Percentiles rank a stretch among this genome's conserved stretches.
Evolutionary conservation across 2,113 vertebrate genomes (phyloP).

Genomic region (Pelodiscus sinensis): DNA sequence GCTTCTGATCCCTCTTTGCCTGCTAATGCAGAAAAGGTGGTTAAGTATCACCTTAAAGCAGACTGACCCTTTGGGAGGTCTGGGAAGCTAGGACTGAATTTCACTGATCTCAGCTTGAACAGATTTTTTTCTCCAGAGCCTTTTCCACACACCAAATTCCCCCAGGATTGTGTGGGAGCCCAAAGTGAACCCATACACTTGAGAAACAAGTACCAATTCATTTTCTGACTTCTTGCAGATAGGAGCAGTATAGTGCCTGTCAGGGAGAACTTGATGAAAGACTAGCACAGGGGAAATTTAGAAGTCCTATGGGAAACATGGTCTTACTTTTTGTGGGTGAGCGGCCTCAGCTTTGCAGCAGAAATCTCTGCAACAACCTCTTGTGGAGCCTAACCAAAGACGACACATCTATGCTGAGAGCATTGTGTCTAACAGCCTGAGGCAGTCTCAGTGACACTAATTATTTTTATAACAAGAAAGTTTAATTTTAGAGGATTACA

Average conservation of each 20-base stretch:
- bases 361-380: not conserved
- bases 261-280: not conserved
- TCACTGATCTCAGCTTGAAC: too few relatives aligned
- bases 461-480: not conserved
- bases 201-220: not conserved
- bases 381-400: not conserved
- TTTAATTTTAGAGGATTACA: not conserved
- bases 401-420: not conserved
- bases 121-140: too few relatives aligned
- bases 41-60: not conserved
- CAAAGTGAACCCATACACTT: not conserved
- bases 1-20: not conserved
- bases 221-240: not conserved
- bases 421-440: not conserved
- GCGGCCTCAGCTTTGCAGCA: not conserved
- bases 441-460: not conserved
- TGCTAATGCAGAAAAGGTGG: not conserved
- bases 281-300: not conserved
- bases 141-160: not conserved
- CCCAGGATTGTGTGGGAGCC: not conserved
- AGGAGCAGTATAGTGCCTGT: not conserved
- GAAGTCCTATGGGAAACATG: not conserved
- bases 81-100: not conserved
- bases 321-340: not conserved
- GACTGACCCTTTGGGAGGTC: not conserved